Evolutionary conservation across 2,113 vertebrate species (phyloP).

Genomic region (Protobothrops flavoviridis): DNA sequence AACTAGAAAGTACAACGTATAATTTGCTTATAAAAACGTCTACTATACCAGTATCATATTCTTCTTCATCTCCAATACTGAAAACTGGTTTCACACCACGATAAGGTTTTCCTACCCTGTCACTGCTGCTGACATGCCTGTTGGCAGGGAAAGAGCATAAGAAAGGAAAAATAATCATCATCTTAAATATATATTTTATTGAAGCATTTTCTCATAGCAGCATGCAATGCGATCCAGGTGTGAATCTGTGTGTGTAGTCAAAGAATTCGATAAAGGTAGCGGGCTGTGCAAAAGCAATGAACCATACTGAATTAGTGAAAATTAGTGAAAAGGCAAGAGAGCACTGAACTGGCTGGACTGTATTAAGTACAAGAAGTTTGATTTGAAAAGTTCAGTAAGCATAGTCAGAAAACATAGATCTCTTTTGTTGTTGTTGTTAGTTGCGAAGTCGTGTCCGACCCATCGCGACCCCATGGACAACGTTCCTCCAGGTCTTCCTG

Average conservation of each 20-base stretch:
- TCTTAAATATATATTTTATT: constrained; percentile 2
- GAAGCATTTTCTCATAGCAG: background rate
- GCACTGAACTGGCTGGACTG: constrained; percentile 16
- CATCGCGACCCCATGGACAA: too few species aligned
- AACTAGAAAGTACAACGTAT: background rate
- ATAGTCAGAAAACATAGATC: background rate
- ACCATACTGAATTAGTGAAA: constrained; percentile 50
- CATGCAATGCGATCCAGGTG: constrained; percentile 21
- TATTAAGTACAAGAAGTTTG: constrained; percentile 14
- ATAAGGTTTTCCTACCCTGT: constrained; percentile 94
- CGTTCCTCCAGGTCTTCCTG: too few species aligned
- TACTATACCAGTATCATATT: constrained; percentile 91
- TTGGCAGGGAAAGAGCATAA: constrained; percentile 17
- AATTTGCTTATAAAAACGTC: background rate
- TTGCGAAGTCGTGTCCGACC: too few species aligned
- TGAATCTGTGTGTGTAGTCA: constrained; percentile 35
- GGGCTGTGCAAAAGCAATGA: constrained; percentile 46
- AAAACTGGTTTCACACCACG: constrained; percentile 97
- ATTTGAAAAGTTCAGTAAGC: constrained; percentile 29
- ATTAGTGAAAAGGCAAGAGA: background rate
- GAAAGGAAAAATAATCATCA: constrained; percentile 10
- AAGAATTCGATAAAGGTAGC: constrained; percentile 41
- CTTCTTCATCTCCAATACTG: constrained; percentile 97
- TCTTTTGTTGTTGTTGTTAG: background rate
- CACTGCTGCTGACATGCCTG: constrained; percentile 97